Evolutionary conservation across 2,113 vertebrate genomes (phyloP).

Genomic region (Nanger granti): DNA sequence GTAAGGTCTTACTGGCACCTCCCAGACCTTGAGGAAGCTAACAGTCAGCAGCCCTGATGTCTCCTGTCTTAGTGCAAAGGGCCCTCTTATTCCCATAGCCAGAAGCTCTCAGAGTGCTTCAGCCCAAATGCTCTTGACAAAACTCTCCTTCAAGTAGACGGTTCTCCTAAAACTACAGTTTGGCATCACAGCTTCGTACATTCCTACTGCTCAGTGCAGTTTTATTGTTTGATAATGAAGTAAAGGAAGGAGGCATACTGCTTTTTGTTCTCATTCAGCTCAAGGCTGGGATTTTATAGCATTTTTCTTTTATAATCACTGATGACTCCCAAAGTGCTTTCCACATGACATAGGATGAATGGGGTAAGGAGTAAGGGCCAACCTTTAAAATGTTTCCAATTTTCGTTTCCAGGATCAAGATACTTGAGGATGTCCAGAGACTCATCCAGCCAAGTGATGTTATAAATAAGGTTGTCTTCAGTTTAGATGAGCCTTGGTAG

Average conservation of each 20-base stretch:
- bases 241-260: neutral
- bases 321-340: neutral
- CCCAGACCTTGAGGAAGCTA: neutral
- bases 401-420: slow-evolving; percentile 82
- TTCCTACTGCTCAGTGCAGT: neutral
- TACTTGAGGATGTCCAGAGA: slow-evolving; percentile 88
- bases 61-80: neutral
- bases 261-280: neutral
- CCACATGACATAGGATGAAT: neutral
- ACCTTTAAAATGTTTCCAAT: neutral
- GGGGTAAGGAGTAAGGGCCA: neutral
- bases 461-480: slow-evolving; percentile 87
- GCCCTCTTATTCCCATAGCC: neutral
- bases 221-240: neutral
- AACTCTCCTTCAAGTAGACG: neutral
- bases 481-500: slow-evolving; percentile 87
- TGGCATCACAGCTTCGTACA: neutral
- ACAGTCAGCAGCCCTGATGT: neutral
- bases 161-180: neutral
- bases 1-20: neutral
- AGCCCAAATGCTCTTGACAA: neutral
- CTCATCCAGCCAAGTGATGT: slow-evolving; percentile 82
- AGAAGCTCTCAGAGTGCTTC: neutral
- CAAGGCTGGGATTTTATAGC: neutral
- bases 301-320: neutral